Conservation (phyloP, 2,888 invertebrate species). For the Gastrophysa polygoni region DNA sequence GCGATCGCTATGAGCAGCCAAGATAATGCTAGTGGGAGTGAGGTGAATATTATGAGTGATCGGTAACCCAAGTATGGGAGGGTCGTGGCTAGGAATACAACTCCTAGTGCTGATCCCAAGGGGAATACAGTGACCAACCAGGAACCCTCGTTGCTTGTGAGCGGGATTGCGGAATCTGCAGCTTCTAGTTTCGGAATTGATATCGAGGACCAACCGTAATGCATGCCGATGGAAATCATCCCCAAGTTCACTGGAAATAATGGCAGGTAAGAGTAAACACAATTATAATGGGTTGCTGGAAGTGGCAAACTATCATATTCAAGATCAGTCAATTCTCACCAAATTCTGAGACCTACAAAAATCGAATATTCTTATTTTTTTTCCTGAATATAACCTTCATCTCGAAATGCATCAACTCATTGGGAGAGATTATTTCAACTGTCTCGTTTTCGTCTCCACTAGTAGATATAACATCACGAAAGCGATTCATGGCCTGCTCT, state of each 20-base stretch:
- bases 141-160: constrained; percentile 62
- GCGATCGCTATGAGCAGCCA: constrained; percentile 69
- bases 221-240: constrained; percentile 53
- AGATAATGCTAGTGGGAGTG: constrained; percentile 66
- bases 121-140: constrained; percentile 70
- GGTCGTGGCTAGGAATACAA: constrained; percentile 63
- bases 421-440: too few relatives aligned
- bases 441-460: too few relatives aligned
- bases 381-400: too few relatives aligned
- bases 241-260: constrained; percentile 49
- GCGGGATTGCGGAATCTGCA: constrained; percentile 60
- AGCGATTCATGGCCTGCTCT: too few relatives aligned
- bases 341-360: too few relatives aligned
- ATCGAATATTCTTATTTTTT: too few relatives aligned
- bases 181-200: constrained; percentile 61
- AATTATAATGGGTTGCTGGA: too few relatives aligned
- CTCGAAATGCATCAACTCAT: too few relatives aligned
- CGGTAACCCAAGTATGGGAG: constrained; percentile 71
- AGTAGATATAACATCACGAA: too few relatives aligned
- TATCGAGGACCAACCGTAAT: constrained; percentile 66
- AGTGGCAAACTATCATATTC: too few relatives aligned
- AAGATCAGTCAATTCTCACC: too few relatives aligned
- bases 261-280: background rate
- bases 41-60: constrained; percentile 64
- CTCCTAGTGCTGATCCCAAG: constrained; percentile 68